These are phyloP conservation scores for Progne subis DNA, from an alignment of 2,113 vertebrate genomes.

Conservation along the genomic window DNA sequence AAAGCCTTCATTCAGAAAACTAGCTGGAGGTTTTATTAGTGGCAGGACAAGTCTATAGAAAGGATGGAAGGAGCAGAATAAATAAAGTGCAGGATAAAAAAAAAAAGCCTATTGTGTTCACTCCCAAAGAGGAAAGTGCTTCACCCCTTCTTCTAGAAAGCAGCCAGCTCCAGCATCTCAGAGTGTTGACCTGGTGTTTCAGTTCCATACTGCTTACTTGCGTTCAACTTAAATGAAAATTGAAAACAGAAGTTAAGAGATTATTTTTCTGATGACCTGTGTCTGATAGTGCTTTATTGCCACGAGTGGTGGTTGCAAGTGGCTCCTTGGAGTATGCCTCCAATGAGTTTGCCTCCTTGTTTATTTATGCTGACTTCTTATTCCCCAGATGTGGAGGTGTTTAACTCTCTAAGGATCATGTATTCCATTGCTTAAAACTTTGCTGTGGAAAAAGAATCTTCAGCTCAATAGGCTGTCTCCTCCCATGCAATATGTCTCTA, in stretches of 20 bases:
- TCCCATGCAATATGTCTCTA: not conserved
- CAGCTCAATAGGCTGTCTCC: not conserved
- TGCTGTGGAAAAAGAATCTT: not conserved
- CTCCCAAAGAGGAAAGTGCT: not conserved
- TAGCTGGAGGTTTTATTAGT: not conserved
- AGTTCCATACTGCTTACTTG: not conserved
- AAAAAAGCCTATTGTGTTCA: rapidly evolving
- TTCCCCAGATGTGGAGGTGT: not conserved
- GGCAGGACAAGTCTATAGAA: not conserved
- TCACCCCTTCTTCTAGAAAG: not conserved
- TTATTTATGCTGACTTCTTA: not conserved
- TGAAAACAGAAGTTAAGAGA: not conserved
- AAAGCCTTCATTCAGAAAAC: not conserved
- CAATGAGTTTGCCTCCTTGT: not conserved
- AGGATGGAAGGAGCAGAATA: not conserved
- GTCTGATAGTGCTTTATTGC: not conserved
- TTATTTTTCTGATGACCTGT: not conserved
- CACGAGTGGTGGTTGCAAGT: rapidly evolving
- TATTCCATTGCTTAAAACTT: not conserved
- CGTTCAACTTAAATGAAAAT: not conserved
- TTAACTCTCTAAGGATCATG: not conserved
- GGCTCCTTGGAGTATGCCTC: not conserved
- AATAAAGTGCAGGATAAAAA: not conserved
- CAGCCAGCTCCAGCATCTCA: not conserved
- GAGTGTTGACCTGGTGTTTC: not conserved